A percentile compares a stretch with the other conserved stretches of the same genome.
phyloP scores from a whole-genome alignment of 64 coral and sea anemone genomes.

The Pocillopora verrucosa region DNA sequence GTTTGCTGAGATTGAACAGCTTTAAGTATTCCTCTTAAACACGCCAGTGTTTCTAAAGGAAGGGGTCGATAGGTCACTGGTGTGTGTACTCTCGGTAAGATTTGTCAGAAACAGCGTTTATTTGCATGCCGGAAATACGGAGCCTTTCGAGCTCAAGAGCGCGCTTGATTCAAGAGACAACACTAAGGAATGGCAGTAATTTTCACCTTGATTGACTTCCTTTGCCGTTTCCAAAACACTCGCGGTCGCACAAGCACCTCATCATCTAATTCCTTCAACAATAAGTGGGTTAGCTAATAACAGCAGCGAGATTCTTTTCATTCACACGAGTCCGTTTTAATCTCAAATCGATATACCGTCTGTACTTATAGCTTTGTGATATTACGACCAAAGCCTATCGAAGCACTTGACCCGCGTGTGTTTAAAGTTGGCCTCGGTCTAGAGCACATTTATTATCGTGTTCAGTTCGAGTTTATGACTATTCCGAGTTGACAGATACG shows the following conservation, averaged over 20 bases:
- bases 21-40: constrained; percentile 62
- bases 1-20: constrained; percentile 9
- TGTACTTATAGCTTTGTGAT: not conserved
- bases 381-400: constrained; percentile 26
- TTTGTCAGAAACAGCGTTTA: constrained; percentile 64
- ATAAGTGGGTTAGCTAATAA: not conserved
- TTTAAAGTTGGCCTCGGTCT: not conserved
- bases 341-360: constrained; percentile 41
- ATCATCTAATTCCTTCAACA: constrained; percentile 4
- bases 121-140: constrained; percentile 90
- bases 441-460: not conserved
- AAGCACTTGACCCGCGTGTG: constrained; percentile 39
- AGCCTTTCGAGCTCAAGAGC: constrained; percentile 31
- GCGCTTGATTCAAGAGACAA: constrained; percentile 54
- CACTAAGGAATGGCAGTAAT: constrained; percentile 34
- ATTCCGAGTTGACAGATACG: constrained; percentile 26
- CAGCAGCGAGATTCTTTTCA: constrained; percentile 8
- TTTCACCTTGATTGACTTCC: constrained; percentile 6
- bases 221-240: not conserved
- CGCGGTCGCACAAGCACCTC: not conserved
- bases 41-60: constrained; percentile 58
- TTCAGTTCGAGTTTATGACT: constrained; percentile 4
- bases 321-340: constrained; percentile 9
- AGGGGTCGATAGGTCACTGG: constrained; percentile 86
- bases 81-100: constrained; percentile 70